Evolutionary conservation across 2,888 invertebrate species (phyloP).

Genomic region (Acanthacorydalis orientalis): DNA sequence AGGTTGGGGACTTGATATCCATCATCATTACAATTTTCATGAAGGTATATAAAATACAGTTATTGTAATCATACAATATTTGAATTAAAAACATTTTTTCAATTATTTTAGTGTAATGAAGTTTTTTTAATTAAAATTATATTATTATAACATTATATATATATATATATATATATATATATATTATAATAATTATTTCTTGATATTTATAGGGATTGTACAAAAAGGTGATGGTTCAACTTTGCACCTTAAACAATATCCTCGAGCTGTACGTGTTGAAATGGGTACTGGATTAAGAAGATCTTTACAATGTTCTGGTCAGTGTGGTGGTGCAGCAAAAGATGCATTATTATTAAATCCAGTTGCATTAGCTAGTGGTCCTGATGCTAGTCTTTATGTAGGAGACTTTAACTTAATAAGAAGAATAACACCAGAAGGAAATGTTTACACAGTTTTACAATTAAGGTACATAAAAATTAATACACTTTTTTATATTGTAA

Average conservation of each 20-base stretch:
- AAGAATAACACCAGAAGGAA: constrained; percentile 75
- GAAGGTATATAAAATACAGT: constrained; percentile 39
- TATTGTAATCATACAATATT: neutral
- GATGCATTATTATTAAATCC: constrained; percentile 81
- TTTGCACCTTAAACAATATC: constrained; percentile 83
- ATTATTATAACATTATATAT: too few relatives aligned
- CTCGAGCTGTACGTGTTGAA: constrained; percentile 75
- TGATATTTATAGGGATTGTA: constrained; percentile 45
- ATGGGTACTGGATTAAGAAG: constrained; percentile 87
- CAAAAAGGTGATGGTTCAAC: constrained; percentile 96
- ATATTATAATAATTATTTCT: too few relatives aligned
- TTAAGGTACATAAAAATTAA: constrained; percentile 45
- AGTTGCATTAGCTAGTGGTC: constrained; percentile 83
- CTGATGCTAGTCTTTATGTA: constrained; percentile 92
- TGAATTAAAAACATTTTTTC: neutral
- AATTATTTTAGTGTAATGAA: neutral
- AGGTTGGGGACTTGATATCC: constrained; percentile 94
- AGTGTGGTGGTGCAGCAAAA: constrained; percentile 71
- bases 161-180: too few relatives aligned
- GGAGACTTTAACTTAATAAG: constrained; percentile 93
- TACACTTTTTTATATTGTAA: too few relatives aligned
- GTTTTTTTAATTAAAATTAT: too few relatives aligned
- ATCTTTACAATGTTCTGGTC: constrained; percentile 68
- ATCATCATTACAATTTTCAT: constrained; percentile 97
- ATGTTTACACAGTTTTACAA: constrained; percentile 75